Base-by-base conservation (phyloP, 2,888 invertebrate species). In the Masnerella sp. region DNA sequence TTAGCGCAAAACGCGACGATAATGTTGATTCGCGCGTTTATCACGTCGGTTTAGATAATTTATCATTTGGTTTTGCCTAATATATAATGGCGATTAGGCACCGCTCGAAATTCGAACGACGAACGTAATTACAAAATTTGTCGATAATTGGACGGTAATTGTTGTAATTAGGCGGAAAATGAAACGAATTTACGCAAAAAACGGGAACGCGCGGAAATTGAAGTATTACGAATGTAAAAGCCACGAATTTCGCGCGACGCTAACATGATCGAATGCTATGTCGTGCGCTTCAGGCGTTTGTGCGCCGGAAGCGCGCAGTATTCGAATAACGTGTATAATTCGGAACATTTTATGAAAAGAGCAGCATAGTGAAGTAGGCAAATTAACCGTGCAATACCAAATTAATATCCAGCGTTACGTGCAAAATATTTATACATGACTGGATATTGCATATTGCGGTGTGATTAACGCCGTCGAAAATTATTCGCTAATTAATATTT, bases 251-350 rank as follows among this genome's bases (percentile, higher is more conserved):
- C 5, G 49, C 11, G 47, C 38, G 38, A 56, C 12, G 40, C 9
- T 56, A 32, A 34, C 25, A 51, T 51, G 49, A 58, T 68, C 49
- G 51, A 59, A 59, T 42, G 43, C 15, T 59, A 70, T 49, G 52
- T 51, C 43, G 54, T 56, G 49, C 56, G 56, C 62, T 36, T 49
- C 20, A n/a, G 56, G 62, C 51, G 56, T 47, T 30, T 49, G 47
- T 32, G 12, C 20, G 62, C 56, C 47, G 14, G 42, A 58, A 62
- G 62, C 56, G 56, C 62, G 17, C 38, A 62, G 62, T 42, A 62
- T 70, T 70, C 61, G 70, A 62, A 56, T 61, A 62, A 70, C 62
- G 70, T 49, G 51, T 58, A 71, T 64, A 71, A 71, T 71, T 71
- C 28, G 58, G 34, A 58, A 64, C 58, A 71, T 71, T 71, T 71